A percentile compares a stretch with the other conserved stretches of the same genome.
Evolutionary conservation across 2,797 vertebrate genomes (phyloP).

Genomic region (Thripadectes ignobilis): DNA sequence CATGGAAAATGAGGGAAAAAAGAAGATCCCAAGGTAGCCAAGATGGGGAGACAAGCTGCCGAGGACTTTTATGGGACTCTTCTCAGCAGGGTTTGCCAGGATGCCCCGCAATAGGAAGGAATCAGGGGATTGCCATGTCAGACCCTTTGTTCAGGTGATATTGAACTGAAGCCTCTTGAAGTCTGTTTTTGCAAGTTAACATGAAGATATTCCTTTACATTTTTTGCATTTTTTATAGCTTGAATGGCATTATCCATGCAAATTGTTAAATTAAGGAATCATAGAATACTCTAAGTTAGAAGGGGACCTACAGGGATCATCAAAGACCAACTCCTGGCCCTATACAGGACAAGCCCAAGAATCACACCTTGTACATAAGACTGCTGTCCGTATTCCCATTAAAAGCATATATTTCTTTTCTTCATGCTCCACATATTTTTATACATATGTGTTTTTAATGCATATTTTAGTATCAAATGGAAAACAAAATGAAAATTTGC

Average conservation of each 20-base stretch:
- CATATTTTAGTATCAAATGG: background rate
- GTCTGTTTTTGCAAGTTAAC: background rate
- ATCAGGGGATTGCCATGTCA: background rate
- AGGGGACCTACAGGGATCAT: background rate
- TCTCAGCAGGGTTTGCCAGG: background rate
- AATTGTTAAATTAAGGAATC: background rate
- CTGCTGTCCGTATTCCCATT: background rate
- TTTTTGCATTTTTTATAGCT: background rate
- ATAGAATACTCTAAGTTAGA: background rate
- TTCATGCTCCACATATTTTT: fast-evolving
- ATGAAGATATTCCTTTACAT: background rate
- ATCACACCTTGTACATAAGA: background rate
- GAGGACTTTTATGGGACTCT: background rate
- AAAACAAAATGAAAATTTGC: background rate
- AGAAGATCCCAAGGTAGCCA: background rate
- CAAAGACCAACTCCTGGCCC: background rate
- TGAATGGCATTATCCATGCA: background rate
- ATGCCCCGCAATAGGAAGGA: background rate
- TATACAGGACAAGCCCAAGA: background rate
- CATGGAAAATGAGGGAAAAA: background rate
- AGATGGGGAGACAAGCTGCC: background rate
- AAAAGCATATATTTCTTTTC: background rate
- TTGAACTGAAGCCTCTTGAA: background rate
- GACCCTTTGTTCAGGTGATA: background rate
- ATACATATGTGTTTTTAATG: background rate